Conservation (phyloP, 2,113 vertebrate species). For the Cebus imitator region DNA sequence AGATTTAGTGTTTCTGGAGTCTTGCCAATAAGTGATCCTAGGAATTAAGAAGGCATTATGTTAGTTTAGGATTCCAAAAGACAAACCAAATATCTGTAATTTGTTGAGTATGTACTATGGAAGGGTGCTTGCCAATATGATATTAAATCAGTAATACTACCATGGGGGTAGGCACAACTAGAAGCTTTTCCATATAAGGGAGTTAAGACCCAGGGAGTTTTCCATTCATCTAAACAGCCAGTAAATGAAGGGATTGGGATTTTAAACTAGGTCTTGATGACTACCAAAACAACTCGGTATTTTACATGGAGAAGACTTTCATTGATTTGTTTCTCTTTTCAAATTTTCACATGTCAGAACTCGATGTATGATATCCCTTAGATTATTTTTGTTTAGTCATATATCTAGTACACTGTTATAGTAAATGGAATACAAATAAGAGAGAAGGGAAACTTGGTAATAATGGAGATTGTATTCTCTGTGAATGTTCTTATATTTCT, state of each 20-base stretch:
- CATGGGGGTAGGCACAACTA: neutral
- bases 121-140: neutral
- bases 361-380: neutral
- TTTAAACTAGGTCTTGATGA: neutral
- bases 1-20: conserved; percentile 9
- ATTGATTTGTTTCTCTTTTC: neutral
- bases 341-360: neutral
- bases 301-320: neutral
- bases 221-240: neutral
- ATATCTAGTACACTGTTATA: conserved; percentile 22
- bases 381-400: conserved; percentile 26
- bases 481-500: neutral
- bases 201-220: neutral
- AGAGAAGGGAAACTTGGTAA: neutral
- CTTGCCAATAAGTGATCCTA: neutral
- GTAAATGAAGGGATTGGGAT: neutral
- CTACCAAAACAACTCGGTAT: neutral
- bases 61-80: neutral
- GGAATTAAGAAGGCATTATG: neutral
- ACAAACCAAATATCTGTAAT: neutral
- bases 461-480: neutral
- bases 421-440: conserved; percentile 41
- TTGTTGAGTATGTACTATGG: neutral
- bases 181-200: neutral
- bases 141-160: neutral